Evolutionary conservation across 2,888 invertebrate genomes (phyloP), one percentile per base, ranked within the genome.

Genomic region (Ligdia adustata): DNA sequence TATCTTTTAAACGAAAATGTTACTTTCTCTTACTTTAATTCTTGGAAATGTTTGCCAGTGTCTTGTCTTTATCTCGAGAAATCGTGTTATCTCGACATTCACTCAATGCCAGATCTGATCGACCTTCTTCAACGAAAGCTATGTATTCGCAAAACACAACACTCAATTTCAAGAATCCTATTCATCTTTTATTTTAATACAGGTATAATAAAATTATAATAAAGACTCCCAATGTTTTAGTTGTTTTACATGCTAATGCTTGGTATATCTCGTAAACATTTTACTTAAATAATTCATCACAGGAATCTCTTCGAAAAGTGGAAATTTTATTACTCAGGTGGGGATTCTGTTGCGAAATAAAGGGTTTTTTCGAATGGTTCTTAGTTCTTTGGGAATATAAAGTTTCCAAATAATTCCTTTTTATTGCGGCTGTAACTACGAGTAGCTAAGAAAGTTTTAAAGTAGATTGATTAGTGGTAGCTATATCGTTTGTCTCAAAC

Each of bases 71-170:
- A 28, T 38, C 31, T 22, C 9, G 15, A 15, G 16, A 32, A 26
- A 33, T 34, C 24, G 11, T 39, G 45, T 46, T 46, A 46, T 46
- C 46, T 28, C 13, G 12, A 34, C 22, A 24, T 34, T 34, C 28
- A 40, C 40, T 46, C 39, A 38, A 28, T 46, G 28, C 9, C 40
- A 22, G 22, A 46, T 39, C 33, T 40, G 12, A 20, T 34, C 32
- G 46, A 38, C 38, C 35, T 43, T 43, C 13, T 20, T 20, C 28
- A 14, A 31, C 18, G 20, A 31, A 26, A 38, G 22, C n/a, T 1
- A n/a, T n/a, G n/a, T n/a, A 31, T 14, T 38, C 11, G 3, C 31
- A 13, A 31, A 32, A 38, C 13, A 20, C 18, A n/a, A 29, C 18
- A 26, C 24, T 13, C 13, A 9, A 32, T 37, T 31, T 20, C 11